A percentile compares a stretch with the other conserved stretches of the same genome.
Evolutionary conservation across 53 echinoderm and acorn worm species (phyloP).

Genomic region (Crossaster papposus): DNA sequence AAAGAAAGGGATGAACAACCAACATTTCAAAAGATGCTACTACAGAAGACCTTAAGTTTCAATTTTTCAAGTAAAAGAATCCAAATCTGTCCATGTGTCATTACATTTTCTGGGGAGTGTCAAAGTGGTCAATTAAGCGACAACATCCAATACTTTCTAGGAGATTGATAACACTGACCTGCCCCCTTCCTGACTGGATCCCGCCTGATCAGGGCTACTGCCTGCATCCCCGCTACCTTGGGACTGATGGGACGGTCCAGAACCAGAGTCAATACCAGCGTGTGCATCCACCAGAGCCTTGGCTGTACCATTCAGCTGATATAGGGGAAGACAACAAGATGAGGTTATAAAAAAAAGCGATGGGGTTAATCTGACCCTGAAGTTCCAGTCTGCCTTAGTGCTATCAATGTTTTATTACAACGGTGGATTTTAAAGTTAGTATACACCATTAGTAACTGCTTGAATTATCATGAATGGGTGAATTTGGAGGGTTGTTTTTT

Average conservation of each 20-base stretch:
- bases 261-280: constrained; percentile 44
- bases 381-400: background rate
- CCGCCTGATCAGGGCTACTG: constrained; percentile 51
- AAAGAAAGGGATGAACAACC: too few species aligned
- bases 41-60: too few species aligned
- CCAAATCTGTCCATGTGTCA: background rate
- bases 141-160: background rate
- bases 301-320: constrained; percentile 84
- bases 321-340: background rate
- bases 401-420: background rate
- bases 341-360: background rate
- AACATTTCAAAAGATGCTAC: too few species aligned
- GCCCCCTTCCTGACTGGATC: constrained; percentile 61
- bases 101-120: background rate
- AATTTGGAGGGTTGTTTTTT: too few species aligned
- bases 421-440: background rate
- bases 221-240: constrained; percentile 65
- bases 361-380: background rate
- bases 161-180: constrained; percentile 56
- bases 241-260: constrained; percentile 52
- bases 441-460: too few species aligned
- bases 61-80: too few species aligned
- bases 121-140: background rate
- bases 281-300: constrained; percentile 72
- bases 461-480: too few species aligned